Base-by-base conservation (phyloP, 2,888 invertebrate genomes). In the Achlya flavicornis region DNA sequence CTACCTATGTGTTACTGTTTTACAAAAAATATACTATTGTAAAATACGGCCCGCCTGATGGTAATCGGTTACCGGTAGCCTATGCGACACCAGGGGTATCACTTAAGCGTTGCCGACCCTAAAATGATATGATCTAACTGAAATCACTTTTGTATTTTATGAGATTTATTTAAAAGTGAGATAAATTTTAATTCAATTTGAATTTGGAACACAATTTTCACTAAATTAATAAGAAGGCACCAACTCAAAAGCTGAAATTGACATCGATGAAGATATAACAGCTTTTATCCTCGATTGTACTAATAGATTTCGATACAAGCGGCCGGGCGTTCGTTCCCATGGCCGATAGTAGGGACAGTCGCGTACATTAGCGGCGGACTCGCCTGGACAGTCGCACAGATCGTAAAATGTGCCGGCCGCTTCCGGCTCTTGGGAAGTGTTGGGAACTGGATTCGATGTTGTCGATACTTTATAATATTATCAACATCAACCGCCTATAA, bases 321-420 rank as follows among this genome's bases (percentile, higher is more conserved):
- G 61, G 58, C 41, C 64, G 38, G 38, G 59, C 62, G 53, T 60
- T 19, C 59, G 19, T 59, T 64, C 48, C 58, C 61, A 58, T 68
- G 67, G 59, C 61, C 58, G 62, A 63, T 63, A 64, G 64, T 66
- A 69, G 60, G 71, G 71, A 70, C 75, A 73, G 67, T 76, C 74
- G 72, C 70, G 74, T 73, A 79, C 78, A 81, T 78, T 80, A 80
- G 72, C 69, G 72, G 72, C 69, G 71, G 74, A 66, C 67, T 69
- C 66, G 65, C 67, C 66, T 66, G 77, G 79, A 81, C 84, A 81
- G 81, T 79, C 71, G 19, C 81, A 78, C 63, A 68, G 81, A 77
- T 83, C 80, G 78, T 83, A 79, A 82, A 85, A 76, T 70, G 78
- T 74, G 77, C 71, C 71, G 74, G 65, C 69, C 66, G 66, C 67